Evolutionary conservation across 2,113 vertebrate species (phyloP), one percentile per base, ranked within the genome.

Genomic region (Hepsetus odoe): DNA sequence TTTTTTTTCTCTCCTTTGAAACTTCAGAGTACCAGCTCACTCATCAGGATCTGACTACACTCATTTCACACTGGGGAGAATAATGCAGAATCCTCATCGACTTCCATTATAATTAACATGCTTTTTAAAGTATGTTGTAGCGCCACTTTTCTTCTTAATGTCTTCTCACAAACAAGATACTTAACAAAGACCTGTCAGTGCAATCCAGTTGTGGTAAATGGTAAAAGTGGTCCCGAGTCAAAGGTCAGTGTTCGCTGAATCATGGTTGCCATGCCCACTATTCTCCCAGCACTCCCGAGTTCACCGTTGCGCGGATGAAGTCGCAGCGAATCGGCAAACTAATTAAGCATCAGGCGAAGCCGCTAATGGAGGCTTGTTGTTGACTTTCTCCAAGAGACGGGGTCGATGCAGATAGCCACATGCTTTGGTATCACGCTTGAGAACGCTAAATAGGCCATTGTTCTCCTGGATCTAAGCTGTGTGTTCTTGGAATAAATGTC

Each of bases 41-140:
- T 65, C 32, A 22, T 65, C 61, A 65, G 61, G 32, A 38, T 33
- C 59, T 62, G 28, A 62, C 22, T 64, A 35, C 18, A 65, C 61
- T 4, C 61, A 32, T 38, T n/a, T 33, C 59, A 62, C 59, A 62
- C 59, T 33, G 59, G 59, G 59, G 59, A 62, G 14, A 62, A 33
- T 64, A 35, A n/a, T 65, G 61, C 33, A 65, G 32, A 38, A 16
- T 38, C 18, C 33, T 65, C 20, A 65, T 22, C 20, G 4, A 33
- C 32, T 35, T 62, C 28, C 26, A 35, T 35, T n/a, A 62, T 13
- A 62, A 33, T 62, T 62, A 33, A 62, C 59, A 35, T 14, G 18
- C 32, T 35, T 55, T 55, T 24, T 22, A 24, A 55, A 22, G 6
- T 24, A 24, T 18, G 35, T 10, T 20, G 30, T 10, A 62, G 59